Percentiles rank a stretch among this genome's conserved stretches.
Evolutionary conservation across 2,888 invertebrate species (phyloP).

Genomic region (Parelbella ahira): DNA sequence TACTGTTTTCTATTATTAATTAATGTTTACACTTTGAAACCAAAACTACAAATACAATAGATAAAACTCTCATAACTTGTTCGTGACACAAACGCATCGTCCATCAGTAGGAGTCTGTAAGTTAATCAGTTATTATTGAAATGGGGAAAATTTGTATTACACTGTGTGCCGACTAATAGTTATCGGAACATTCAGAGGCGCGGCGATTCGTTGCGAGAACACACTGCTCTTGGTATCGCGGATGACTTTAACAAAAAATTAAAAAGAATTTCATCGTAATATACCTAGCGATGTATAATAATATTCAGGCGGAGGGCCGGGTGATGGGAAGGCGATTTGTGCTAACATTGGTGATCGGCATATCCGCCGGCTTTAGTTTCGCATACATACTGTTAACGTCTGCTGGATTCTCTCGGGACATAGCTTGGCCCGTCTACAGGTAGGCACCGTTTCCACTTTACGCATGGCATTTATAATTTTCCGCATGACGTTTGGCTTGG

Average conservation of each 20-base stretch:
- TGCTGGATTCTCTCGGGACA: conserved; percentile 72
- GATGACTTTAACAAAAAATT: conserved; percentile 20
- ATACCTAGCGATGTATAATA: conserved; percentile 30
- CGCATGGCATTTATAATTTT: conserved; percentile 30
- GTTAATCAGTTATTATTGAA: conserved; percentile 8
- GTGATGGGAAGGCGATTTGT: conserved; percentile 85
- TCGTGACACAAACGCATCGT: not conserved
- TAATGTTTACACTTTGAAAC: conserved; percentile 27
- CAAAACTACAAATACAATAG: conserved; percentile 30
- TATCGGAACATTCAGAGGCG: conserved; percentile 14
- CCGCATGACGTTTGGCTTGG: conserved; percentile 27
- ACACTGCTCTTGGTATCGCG: conserved; percentile 30
- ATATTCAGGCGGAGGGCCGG: conserved; percentile 69
- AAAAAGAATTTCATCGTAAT: conserved; percentile 10
- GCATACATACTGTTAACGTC: conserved; percentile 86
- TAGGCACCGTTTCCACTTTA: conserved; percentile 53
- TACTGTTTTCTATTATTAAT: conserved; percentile 6
- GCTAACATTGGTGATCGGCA: conserved; percentile 85
- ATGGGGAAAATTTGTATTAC: conserved; percentile 8
- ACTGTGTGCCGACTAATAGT: not conserved
- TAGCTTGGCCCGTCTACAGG: conserved; percentile 69
- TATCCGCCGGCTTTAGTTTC: conserved; percentile 88
- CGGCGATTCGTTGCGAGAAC: conserved; percentile 35
- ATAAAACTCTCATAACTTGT: conserved; percentile 34
- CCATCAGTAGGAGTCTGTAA: not conserved